phyloP scores from a whole-genome alignment of 2,113 vertebrate species.

The Cromileptes altivelis region DNA sequence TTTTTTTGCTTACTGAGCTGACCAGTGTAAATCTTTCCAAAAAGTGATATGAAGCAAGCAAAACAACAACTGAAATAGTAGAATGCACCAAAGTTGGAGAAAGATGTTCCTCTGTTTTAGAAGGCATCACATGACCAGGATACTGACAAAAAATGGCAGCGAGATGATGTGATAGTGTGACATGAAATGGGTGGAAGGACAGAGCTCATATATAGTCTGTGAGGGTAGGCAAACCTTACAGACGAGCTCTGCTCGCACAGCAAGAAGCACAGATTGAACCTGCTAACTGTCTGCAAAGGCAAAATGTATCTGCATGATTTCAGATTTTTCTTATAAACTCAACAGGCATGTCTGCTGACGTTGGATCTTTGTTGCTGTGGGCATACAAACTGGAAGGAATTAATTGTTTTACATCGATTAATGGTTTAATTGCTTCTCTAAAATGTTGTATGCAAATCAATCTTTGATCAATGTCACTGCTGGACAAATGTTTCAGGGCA shows the following conservation, averaged over 20 bases:
- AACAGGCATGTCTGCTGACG: not conserved
- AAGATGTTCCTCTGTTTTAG: not conserved
- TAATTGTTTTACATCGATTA: not conserved
- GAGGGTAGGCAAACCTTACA: not conserved
- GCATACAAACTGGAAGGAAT: not conserved
- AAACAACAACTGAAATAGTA: not conserved
- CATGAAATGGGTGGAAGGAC: not conserved
- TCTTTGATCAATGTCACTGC: constrained; percentile 5
- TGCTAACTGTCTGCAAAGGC: not conserved
- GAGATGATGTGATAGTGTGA: not conserved
- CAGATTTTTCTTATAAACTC: not conserved
- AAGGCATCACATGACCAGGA: not conserved
- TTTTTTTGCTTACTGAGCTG: not conserved
- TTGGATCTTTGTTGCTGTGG: not conserved
- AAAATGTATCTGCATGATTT: not conserved
- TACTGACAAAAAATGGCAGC: too few relatives aligned
- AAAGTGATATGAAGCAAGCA: not conserved
- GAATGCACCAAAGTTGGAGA: not conserved
- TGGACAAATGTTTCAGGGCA: not conserved
- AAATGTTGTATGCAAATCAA: not conserved
- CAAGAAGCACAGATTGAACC: not conserved
- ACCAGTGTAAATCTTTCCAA: not conserved
- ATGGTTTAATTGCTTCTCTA: not conserved
- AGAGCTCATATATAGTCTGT: not conserved
- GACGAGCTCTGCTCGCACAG: constrained; percentile 3